Conservation (phyloP, 2,888 invertebrate species). For the Rotaria macrura region DNA sequence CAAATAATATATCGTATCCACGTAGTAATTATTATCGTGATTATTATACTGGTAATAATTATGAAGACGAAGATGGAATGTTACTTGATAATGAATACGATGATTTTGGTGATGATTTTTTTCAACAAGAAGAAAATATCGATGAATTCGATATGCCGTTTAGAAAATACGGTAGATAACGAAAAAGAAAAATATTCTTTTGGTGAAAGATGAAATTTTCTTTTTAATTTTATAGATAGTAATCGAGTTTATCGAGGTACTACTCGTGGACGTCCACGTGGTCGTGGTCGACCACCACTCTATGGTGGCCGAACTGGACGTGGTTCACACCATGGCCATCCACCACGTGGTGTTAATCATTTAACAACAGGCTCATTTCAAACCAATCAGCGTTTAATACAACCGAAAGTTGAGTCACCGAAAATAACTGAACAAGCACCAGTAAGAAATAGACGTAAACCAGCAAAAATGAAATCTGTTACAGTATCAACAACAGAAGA, state of each 20-base stretch:
- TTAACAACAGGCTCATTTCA: not conserved
- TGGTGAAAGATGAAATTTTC: no score
- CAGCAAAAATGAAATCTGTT: not conserved
- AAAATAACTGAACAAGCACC: not conserved
- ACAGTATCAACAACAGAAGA: not conserved
- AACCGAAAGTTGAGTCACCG: not conserved
- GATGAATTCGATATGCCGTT: not conserved
- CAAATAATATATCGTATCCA: not conserved
- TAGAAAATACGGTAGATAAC: constrained; percentile 1
- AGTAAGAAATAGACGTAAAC: not conserved
- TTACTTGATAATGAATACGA: constrained; percentile 9
- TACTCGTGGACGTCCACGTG: not conserved
- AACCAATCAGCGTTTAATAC: not conserved
- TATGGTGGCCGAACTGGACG: not conserved
- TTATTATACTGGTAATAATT: not conserved
- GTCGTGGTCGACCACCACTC: not conserved
- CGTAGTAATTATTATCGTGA: not conserved
- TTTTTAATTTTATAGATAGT: not conserved
- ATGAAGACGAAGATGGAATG: constrained; percentile 6
- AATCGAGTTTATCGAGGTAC: constrained; percentile 1
- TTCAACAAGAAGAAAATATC: not conserved
- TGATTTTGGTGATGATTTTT: constrained; percentile 19
- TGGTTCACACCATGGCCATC: not conserved
- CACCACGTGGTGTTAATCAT: constrained; percentile 21
- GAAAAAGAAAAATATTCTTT: no score